Evolutionary conservation across 2,113 vertebrate genomes (phyloP).

Genomic region (Alethe diademata): DNA sequence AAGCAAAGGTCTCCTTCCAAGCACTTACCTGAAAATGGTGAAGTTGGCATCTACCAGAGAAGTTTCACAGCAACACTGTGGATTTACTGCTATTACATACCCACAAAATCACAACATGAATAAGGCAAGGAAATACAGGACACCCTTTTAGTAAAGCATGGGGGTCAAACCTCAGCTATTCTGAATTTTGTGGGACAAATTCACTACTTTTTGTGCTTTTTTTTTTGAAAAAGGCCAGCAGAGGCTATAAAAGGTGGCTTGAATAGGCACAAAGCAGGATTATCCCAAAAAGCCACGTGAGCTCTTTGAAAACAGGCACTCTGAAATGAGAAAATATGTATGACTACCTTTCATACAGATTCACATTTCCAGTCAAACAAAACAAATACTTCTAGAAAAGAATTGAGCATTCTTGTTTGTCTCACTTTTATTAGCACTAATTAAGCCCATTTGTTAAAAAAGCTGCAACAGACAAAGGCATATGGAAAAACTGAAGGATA

Average conservation of each 20-base stretch:
- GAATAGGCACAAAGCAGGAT: not conserved
- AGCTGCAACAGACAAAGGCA: not conserved
- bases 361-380: not conserved
- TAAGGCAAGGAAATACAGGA: not conserved
- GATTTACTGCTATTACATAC: rapidly evolving
- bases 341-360: not conserved
- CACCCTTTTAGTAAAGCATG: rapidly evolving
- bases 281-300: not conserved
- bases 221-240: not conserved
- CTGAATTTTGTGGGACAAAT: not conserved
- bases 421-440: not conserved
- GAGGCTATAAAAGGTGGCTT: not conserved
- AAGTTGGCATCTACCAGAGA: not conserved
- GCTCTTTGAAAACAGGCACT: not conserved
- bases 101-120: not conserved
- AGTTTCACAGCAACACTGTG: not conserved
- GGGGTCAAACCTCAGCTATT: not conserved
- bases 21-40: not conserved
- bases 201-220: not conserved
- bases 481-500: not conserved
- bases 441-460: not conserved
- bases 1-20: not conserved
- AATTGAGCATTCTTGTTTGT: not conserved
- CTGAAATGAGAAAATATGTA: not conserved
- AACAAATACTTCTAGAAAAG: not conserved